Percentiles rank a stretch among this genome's conserved stretches.
phyloP scores from a whole-genome alignment of 2,113 vertebrate genomes.

The Cyprinodon brontotheroides region DNA sequence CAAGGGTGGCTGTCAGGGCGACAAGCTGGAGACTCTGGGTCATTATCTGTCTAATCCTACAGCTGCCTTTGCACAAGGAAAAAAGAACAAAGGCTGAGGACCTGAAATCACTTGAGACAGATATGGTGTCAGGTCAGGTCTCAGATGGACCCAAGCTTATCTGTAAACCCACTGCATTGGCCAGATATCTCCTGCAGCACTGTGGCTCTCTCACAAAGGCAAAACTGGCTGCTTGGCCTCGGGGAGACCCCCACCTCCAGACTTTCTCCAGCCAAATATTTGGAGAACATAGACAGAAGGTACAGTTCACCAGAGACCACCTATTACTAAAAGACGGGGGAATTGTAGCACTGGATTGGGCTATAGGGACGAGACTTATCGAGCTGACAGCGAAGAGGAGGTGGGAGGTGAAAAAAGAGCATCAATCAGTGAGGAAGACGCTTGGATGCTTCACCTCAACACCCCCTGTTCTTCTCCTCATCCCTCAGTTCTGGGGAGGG shows the following conservation, averaged over 20 bases:
- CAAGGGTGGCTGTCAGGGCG: background rate
- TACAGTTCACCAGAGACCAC: constrained; percentile 79
- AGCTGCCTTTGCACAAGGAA: constrained; percentile 35
- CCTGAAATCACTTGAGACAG: background rate
- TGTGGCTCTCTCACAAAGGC: constrained; percentile 59
- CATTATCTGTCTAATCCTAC: constrained; percentile 50
- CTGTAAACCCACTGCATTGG: constrained; percentile 83
- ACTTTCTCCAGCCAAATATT: constrained; percentile 72
- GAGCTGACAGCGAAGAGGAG: constrained; percentile 36
- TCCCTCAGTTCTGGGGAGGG: constrained; percentile 83
- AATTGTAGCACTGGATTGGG: constrained; percentile 86
- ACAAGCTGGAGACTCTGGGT: constrained; percentile 54
- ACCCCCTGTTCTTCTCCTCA: constrained; percentile 80
- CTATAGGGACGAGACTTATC: constrained; percentile 60
- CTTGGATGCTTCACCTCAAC: constrained; percentile 40
- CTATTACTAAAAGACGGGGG: constrained; percentile 82
- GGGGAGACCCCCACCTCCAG: constrained; percentile 80
- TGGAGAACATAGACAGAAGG: constrained; percentile 45
- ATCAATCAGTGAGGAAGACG: constrained; percentile 28
- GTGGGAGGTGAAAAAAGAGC: constrained; percentile 41
- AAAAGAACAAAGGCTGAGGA: background rate
- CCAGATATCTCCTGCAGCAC: constrained; percentile 74
- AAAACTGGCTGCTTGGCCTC: constrained; percentile 59
- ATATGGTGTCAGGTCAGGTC: constrained; percentile 15
- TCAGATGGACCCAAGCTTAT: constrained; percentile 61